Evolutionary conservation across 2,888 invertebrate genomes (phyloP), one percentile per base, ranked within the genome.

Genomic region (Agrilus cyanescens): DNA sequence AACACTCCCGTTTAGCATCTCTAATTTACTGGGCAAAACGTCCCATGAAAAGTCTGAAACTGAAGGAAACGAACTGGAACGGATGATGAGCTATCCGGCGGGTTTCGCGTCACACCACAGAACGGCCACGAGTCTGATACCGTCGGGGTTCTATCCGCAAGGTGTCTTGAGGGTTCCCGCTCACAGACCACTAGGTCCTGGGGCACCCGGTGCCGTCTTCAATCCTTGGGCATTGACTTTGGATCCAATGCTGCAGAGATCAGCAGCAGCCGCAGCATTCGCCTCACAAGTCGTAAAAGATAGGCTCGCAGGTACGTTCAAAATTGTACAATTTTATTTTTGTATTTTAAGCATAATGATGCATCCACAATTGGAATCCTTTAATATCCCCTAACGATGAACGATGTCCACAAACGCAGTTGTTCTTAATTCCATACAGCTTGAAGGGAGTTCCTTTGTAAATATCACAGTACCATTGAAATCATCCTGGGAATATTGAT

Each of bases 271-370:
- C 0, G 84, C 85, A 2, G 84, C 85, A 38, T 78, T 85, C 60
- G 84, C 84, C 2, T 80, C 83, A 57, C 85, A 85, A 67, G 82
- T 85, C 59, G 84, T 85, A 56, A 86, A 86, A 67, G 85, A 86
- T 65, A 73, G 86, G 67, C 67, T 86, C 56, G 83, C 85, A 69
- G 85, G 86, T 86, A 68, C 76, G 78, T 70, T 8, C 33, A 25
- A 32, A 20, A 29, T 16, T 32, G 4, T 12, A 12, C n/a, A 41
- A 20, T n/a, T 20, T 20, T n/a, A n/a, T n/a, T n/a, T n/a, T n/a
- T n/a, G n/a, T n/a, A n/a, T n/a, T n/a, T n/a, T n/a, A n/a, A n/a
- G n/a, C n/a, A n/a, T n/a, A n/a, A n/a, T n/a, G n/a, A n/a, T n/a
- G n/a, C n/a, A n/a, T n/a, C n/a, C n/a, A n/a, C n/a, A n/a, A n/a